These are phyloP conservation scores for Chionis minor DNA, from an alignment of 2,113 vertebrate genomes.

Conservation along the genomic window DNA sequence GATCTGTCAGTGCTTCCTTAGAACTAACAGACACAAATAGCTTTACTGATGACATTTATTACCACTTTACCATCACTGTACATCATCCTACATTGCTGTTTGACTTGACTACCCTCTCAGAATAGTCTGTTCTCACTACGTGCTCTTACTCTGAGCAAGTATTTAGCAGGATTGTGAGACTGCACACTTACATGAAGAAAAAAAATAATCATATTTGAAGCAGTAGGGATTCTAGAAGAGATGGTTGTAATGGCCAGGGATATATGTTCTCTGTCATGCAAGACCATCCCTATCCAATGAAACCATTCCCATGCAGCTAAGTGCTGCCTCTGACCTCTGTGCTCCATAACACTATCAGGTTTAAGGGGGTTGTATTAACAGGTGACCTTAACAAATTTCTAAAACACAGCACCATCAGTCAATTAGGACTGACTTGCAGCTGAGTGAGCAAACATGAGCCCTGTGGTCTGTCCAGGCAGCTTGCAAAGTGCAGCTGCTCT, in stretches of 20 bases:
- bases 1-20: background rate
- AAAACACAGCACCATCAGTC: background rate
- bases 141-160: background rate
- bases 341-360: background rate
- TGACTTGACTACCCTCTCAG: background rate
- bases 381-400: background rate
- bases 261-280: background rate
- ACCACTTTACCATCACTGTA: background rate
- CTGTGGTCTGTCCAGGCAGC: rapidly evolving
- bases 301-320: background rate
- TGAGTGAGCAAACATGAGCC: rapidly evolving
- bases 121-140: background rate
- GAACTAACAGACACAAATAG: background rate
- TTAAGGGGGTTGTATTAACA: background rate
- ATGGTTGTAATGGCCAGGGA: background rate
- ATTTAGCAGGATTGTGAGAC: background rate
- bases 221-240: background rate
- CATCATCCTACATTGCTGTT: background rate
- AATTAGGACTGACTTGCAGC: background rate
- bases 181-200: background rate
- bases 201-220: background rate
- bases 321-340: background rate
- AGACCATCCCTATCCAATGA: background rate
- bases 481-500: background rate
- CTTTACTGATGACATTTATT: background rate